phyloP scores from a whole-genome alignment of 2,113 vertebrate species.

The Paraplagusia blochii region DNA sequence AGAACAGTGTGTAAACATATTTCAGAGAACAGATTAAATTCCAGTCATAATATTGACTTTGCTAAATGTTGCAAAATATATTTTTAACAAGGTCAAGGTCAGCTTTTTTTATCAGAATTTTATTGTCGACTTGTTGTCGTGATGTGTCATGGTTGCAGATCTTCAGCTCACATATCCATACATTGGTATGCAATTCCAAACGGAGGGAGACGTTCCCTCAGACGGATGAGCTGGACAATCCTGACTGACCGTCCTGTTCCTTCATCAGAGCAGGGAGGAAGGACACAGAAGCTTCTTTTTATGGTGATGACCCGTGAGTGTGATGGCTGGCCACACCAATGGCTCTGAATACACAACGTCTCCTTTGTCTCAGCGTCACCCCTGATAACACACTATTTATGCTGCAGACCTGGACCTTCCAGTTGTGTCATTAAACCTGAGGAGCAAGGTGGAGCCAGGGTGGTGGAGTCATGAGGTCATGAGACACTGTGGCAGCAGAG shows the following conservation, averaged over 20 bases:
- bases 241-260: conserved; percentile 7
- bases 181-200: background rate
- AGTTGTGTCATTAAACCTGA: conserved; percentile 19
- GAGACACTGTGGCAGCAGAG: background rate
- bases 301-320: conserved; percentile 19
- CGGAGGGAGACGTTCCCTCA: background rate
- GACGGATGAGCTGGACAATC: background rate
- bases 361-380: conserved; percentile 3
- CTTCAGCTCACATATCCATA: background rate
- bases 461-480: conserved; percentile 2
- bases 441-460: conserved; percentile 9
- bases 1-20: too few species aligned
- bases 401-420: conserved; percentile 25
- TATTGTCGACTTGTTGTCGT: too few species aligned
- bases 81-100: too few species aligned
- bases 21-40: too few species aligned
- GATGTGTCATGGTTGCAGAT: too few species aligned
- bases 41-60: too few species aligned
- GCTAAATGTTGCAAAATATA: too few species aligned
- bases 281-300: background rate
- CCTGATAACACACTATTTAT: conserved; percentile 22
- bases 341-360: background rate
- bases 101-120: too few species aligned
- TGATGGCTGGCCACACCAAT: background rate
- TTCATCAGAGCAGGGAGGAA: background rate